Base-by-base conservation (phyloP, 1,140 invertebrate genomes). In the Papilio polytes region DNA sequence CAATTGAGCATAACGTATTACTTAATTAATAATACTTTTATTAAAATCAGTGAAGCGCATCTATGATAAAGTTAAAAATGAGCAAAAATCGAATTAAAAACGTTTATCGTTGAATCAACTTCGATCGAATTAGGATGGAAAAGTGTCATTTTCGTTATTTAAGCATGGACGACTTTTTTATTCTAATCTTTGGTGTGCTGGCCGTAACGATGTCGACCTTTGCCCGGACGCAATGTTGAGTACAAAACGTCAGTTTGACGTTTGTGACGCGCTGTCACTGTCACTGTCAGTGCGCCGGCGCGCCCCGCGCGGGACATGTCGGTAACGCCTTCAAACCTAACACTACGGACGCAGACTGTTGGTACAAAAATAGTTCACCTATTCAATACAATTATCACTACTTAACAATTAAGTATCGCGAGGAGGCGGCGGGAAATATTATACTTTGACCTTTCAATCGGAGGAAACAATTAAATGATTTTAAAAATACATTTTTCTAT, bases 291-390 rank as follows among this genome's bases (percentile, higher is more conserved):
- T 51, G 18, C 15, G 48, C 36, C 81, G 66, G 78, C 78, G 81
- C 86, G 86, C 87, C 88, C 85, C 86, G 86, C 83, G 85, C 84
- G 87, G 89, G 88, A 91, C 88, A 85, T 85, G 82, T 90, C 91
- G 92, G 92, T 94, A 92, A 92, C 92, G 91, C 91, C 90, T 90
- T 90, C 86, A 84, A 70, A 89, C 88, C 91, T 92, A 90, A 90
- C 85, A 89, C 90, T 93, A 94, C 89, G 92, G 90, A 91, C 92
- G 91, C 88, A 87, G 92, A 89, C 86, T 85, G 86, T 91, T 91
- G 92, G 91, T 95, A 95, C 94, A 95, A 95, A 95, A 95, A 95
- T 95, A 95, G 84, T 94, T 95, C 90, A 92, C 94, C 94, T 95
- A 95, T 94, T 84, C 85, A 89, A 91, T 94, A 95, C 86, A 92